Conservation (phyloP, 2,797 vertebrate species). For the Melanotaenia trifasciata region DNA sequence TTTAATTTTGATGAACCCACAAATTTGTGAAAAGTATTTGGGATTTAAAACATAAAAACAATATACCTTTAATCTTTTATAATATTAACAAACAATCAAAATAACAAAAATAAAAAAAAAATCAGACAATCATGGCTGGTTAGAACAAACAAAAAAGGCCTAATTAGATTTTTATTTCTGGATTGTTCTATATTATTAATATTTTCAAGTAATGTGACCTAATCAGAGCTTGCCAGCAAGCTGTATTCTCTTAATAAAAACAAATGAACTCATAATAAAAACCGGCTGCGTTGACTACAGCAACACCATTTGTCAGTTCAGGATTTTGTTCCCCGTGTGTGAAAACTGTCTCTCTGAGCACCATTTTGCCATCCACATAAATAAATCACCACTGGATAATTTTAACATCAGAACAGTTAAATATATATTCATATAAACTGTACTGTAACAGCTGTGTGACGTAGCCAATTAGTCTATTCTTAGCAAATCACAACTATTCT, state of each 20-base stretch:
- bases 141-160: slow-evolving; percentile 3
- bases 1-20: slow-evolving; percentile 7
- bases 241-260: slow-evolving; percentile 27
- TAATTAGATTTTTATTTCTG: background rate
- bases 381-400: slow-evolving; percentile 11
- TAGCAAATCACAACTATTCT: slow-evolving; percentile 1
- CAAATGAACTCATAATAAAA: slow-evolving; percentile 7
- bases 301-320: slow-evolving; percentile 1
- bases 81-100: background rate
- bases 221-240: slow-evolving; percentile 74
- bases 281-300: slow-evolving; percentile 6
- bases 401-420: slow-evolving; percentile 4
- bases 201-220: slow-evolving; percentile 21
- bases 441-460: slow-evolving; percentile 19
- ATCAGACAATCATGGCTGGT: background rate
- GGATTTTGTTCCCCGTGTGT: background rate
- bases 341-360: slow-evolving; percentile 21
- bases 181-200: slow-evolving; percentile 11
- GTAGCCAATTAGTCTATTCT: slow-evolving; percentile 7
- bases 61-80: background rate
- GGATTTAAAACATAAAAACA: slow-evolving; percentile 12
- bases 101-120: background rate
- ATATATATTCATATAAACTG: slow-evolving; percentile 6
- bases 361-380: slow-evolving; percentile 27
- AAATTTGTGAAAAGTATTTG: slow-evolving; percentile 22